These are phyloP conservation scores for Apolygus lucorum DNA, from an alignment of 1,140 invertebrate genomes.

Conservation along the genomic window DNA sequence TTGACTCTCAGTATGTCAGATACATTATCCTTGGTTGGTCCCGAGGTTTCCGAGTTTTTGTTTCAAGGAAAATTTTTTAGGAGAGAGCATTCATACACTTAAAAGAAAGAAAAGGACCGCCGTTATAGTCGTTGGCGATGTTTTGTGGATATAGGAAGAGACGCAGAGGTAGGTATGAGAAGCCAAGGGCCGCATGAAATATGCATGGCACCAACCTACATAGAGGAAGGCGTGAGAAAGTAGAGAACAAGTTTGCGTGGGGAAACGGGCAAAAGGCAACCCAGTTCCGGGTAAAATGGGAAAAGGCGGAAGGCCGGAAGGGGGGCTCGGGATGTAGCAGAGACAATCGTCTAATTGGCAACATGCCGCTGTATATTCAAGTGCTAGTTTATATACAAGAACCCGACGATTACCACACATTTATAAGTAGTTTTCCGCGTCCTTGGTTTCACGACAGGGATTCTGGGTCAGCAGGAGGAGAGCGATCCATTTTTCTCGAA, in stretches of 20 bases:
- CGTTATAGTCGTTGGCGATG: no score
- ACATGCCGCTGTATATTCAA: not conserved
- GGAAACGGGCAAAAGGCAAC: not conserved
- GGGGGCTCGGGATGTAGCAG: not conserved
- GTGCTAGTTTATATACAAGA: not conserved
- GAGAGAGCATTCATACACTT: no score
- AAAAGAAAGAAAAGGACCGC: no score
- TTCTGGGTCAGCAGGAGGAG: no score
- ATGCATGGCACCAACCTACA: not conserved
- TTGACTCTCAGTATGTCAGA: no score
- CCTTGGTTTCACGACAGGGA: not conserved
- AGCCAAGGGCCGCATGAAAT: not conserved
- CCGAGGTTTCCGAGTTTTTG: no score
- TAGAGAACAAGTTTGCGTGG: not conserved
- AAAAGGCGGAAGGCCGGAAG: not conserved
- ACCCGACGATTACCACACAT: not conserved
- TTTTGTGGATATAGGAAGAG: no score
- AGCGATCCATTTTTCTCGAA: no score
- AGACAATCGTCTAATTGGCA: not conserved
- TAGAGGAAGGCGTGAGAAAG: not conserved
- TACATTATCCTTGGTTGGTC: no score
- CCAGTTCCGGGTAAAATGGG: not conserved
- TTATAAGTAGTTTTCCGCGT: not conserved
- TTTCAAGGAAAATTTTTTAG: no score
- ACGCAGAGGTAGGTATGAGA: not conserved